phyloP scores from a whole-genome alignment of 1,140 invertebrate species.

The Drosophila ironensis region DNA sequence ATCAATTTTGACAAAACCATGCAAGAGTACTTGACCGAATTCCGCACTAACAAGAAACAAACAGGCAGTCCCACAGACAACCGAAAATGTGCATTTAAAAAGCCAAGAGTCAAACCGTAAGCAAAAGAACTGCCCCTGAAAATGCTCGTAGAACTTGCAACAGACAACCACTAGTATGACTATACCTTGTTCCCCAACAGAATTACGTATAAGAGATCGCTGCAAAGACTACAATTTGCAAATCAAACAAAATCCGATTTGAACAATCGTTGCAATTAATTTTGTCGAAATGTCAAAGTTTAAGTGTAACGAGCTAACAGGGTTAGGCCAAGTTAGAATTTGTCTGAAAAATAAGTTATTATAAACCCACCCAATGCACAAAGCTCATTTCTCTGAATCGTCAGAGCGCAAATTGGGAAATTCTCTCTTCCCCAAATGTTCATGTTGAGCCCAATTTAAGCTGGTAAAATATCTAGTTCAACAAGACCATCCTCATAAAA shows the following conservation, averaged over 20 bases:
- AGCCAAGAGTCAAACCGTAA: slow-evolving; percentile 3
- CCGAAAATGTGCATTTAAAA: slow-evolving; percentile 21
- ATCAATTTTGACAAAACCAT: slow-evolving; percentile 64
- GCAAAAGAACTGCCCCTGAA: neutral
- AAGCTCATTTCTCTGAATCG: too few species aligned
- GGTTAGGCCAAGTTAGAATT: neutral
- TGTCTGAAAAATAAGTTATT: too few species aligned
- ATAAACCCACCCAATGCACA: too few species aligned
- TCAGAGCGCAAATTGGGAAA: too few species aligned
- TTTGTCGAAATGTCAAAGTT: slow-evolving; percentile 28
- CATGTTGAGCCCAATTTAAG: slow-evolving; percentile 6
- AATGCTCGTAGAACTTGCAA: slow-evolving; percentile 24
- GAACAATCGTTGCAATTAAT: slow-evolving; percentile 9
- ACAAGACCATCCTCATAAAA: slow-evolving; percentile 5
- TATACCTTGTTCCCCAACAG: too few species aligned
- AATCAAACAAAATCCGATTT: slow-evolving; percentile 43
- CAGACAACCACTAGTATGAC: slow-evolving; percentile 27
- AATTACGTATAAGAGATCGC: too few species aligned
- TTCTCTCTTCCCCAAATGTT: neutral
- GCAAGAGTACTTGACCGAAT: slow-evolving; percentile 75
- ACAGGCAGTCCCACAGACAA: slow-evolving; percentile 26
- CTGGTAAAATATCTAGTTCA: slow-evolving; percentile 26
- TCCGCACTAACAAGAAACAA: slow-evolving; percentile 43
- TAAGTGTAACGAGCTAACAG: too few species aligned
- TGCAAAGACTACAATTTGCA: slow-evolving; percentile 39